phyloP scores from a whole-genome alignment of 2,113 vertebrate species.

The Antechinus stuartii region DNA sequence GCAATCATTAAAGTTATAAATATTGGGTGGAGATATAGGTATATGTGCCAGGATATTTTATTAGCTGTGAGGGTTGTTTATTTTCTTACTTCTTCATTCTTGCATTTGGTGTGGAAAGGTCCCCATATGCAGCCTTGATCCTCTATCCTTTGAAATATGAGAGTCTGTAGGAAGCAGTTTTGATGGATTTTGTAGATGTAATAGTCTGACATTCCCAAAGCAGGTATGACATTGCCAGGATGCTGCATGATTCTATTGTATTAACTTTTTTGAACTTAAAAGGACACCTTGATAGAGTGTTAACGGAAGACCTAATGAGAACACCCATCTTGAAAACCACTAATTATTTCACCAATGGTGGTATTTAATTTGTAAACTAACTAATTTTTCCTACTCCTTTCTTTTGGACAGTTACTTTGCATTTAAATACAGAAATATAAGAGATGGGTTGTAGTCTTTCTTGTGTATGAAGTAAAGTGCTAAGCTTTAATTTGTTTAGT shows the following conservation, averaged over 20 bases:
- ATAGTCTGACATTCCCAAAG: conserved; percentile 14
- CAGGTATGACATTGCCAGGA: neutral
- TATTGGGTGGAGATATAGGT: neutral
- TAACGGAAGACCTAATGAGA: neutral
- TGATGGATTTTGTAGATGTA: neutral
- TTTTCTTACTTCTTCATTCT: neutral
- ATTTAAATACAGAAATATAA: neutral
- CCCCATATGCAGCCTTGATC: neutral
- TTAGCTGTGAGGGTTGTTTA: neutral
- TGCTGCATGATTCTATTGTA: neutral
- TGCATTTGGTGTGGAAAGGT: neutral
- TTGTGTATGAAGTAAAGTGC: neutral
- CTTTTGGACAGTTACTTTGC: neutral
- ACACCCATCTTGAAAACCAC: neutral
- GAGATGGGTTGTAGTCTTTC: neutral
- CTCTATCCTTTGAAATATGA: neutral
- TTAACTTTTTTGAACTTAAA: neutral
- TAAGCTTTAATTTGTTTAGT: neutral
- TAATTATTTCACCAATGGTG: neutral
- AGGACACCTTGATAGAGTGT: neutral
- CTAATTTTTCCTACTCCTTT: neutral
- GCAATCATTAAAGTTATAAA: neutral
- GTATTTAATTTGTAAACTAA: neutral
- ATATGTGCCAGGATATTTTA: conserved; percentile 7
- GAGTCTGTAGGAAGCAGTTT: neutral